Percentiles rank a stretch among this genome's conserved stretches.
phyloP scores from a whole-genome alignment of 1,140 invertebrate genomes.

The Eriocheir sinensis region DNA sequence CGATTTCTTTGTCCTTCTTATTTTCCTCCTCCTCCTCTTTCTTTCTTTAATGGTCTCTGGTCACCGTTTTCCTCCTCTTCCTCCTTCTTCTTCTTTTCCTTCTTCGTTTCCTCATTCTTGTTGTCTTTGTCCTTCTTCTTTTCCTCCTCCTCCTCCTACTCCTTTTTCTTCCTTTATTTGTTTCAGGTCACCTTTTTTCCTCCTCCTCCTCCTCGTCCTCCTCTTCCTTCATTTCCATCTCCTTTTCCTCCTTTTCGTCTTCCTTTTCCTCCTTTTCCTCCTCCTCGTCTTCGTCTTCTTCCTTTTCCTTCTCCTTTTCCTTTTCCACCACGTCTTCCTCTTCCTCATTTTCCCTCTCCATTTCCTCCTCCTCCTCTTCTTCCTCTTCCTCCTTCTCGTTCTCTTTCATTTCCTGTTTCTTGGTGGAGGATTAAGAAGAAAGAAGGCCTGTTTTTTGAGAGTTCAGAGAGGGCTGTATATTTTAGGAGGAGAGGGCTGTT shows the following conservation, averaged over 20 bases:
- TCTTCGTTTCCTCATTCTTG: too few species aligned
- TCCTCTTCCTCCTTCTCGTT: neutral
- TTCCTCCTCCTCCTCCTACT: neutral
- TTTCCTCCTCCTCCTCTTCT: neutral
- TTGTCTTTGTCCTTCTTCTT: too few species aligned
- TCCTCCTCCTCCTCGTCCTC: neutral
- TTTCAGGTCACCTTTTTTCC: too few species aligned
- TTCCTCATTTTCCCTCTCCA: neutral
- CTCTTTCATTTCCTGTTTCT: neutral
- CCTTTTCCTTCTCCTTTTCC: neutral
- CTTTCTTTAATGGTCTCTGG: too few species aligned
- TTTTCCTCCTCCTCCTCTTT: too few species aligned
- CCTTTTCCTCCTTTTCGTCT: neutral
- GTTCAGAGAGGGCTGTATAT: too few species aligned
- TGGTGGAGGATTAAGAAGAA: neutral
- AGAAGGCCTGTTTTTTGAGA: too few species aligned
- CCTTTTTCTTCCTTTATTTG: neutral
- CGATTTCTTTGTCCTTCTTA: too few species aligned
- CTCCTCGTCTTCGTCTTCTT: neutral
- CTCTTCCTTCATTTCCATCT: neutral
- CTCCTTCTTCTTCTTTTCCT: too few species aligned
- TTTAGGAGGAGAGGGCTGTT: too few species aligned
- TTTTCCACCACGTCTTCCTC: neutral
- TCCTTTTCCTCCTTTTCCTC: neutral
- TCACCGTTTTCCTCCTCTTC: too few species aligned